Evolutionary conservation across 2,797 vertebrate genomes (phyloP), one percentile per base, ranked within the genome.

Genomic region (Pangasius krempfi): DNA sequence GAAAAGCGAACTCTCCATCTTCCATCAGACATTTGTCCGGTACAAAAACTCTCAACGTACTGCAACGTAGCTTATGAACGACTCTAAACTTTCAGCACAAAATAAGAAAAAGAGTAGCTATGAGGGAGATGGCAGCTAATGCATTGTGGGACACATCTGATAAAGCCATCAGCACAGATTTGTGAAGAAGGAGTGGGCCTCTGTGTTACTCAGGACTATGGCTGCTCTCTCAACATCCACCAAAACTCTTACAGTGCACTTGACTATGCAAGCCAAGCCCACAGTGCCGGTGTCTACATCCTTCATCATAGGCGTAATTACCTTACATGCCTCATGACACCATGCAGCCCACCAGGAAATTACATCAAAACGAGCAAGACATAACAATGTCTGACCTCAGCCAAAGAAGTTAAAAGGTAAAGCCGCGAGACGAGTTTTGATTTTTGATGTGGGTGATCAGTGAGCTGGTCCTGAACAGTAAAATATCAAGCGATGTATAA

Each of bases 341-440:
- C 91, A 92, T 89, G 85, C 89, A 86, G 13, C 60, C n/a, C 13
- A 47, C 68, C 87, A 92, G 93, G 91, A 94, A 92, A 94, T 93
- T 81, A 94, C 91, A 91, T 94, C 91, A 94, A 81, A 86, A 58
- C 20, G 4, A 64, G 54, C 6, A 86, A 79, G 44, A 44, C 62
- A 66, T 60, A 89, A 70, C 13, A 81, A 52, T 33, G 62, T 62
- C 47, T 73, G 37, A 76, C n/a, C 20, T 75, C 52, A 80, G 9
- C 44, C 62, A 27, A 30, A 60, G 27, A 40, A 40, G n/a, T 3
- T 40, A n/a, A 79, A 78, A 30, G 56, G 30, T 33, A 58, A 54
- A 84, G 70, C n/a, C 40, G 50, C 37, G 54, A 78, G 20, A 1
- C 20, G 44, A 84, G 62, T 70, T 85, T 58, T 30, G 4, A 50